Base-by-base conservation (phyloP, 2,797 vertebrate species). In the Sebastes matsubarae region DNA sequence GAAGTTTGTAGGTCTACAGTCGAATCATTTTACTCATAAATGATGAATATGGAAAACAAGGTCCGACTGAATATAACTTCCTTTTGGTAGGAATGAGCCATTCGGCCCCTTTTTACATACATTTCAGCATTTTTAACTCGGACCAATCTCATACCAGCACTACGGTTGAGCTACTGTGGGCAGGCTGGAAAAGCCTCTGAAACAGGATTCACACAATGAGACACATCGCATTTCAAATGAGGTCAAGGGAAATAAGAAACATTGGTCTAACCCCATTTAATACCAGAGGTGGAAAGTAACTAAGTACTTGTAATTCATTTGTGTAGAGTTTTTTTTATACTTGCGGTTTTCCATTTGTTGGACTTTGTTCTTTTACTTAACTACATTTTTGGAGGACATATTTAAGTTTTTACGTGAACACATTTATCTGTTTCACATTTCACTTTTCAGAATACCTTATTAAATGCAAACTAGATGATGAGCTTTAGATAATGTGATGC, bases 231-330 rank as follows among this genome's bases (percentile, higher is more conserved):
- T 32, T 42, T 25, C 9, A 42, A 34, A 58, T 14, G 34, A 69
- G 25, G 16, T 55, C 20, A n/a, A 65, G 9, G 8, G 10, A 27
- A 42, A 22, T 46, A 46, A 59, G 18, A 61, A n/a, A 36, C 27
- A 16, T 6, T 54, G 4, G 1, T 75, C 1, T 13, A 42, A 0
- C 4, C 20, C 27, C 12, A 4, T 73, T 69, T 46, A 61, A 36
- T 36, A 79, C 65, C 81, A 84, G 77, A 83, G 81, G 76, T 78
- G 78, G 75, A 80, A 80, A 74, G 50, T 38, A 68, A 38, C 55
- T 7, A 36, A 67, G 8, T 36, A 13, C 14, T 36, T 69, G 72
- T 13, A 42, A 50, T 64, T 4, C 10, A 27, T 6, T 55, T 22
- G 20, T 64, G 32, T 5, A 9, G 18, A 27, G 11, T 9, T 25